Conservation (phyloP, 2,113 vertebrate genomes). For the Typhlomys cinereus region DNA sequence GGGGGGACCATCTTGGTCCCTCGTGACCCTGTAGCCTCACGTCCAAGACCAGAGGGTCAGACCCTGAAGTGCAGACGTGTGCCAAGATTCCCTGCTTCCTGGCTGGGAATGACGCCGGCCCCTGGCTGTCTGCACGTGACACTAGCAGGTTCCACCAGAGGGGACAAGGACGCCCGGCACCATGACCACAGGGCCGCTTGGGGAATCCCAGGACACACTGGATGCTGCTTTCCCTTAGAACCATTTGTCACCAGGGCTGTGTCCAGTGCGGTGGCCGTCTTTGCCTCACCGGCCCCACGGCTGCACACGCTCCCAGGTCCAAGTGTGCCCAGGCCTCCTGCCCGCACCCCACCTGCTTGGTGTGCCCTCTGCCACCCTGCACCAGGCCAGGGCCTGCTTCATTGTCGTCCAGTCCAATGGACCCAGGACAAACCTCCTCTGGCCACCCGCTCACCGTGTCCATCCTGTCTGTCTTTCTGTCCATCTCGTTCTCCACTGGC, state of each 20-base stretch:
- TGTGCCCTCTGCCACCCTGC: fast-evolving
- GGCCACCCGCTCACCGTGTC: background rate
- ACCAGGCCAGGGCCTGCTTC: background rate
- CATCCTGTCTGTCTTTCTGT: too few relatives aligned
- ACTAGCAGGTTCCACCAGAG: fast-evolving
- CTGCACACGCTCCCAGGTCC: background rate
- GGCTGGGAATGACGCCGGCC: fast-evolving
- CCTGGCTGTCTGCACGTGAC: background rate
- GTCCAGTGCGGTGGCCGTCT: fast-evolving
- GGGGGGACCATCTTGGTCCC: fast-evolving
- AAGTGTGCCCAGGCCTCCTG: too few relatives aligned
- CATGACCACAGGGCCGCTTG: fast-evolving
- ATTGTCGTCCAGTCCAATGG: fast-evolving
- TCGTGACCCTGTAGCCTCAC: background rate
- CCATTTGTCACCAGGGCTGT: background rate
- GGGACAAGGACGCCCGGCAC: background rate
- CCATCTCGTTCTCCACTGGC: background rate
- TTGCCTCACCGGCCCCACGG: background rate
- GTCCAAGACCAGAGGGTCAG: background rate
- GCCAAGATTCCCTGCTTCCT: fast-evolving
- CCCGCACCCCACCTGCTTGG: background rate
- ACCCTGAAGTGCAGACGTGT: background rate
- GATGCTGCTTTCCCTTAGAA: background rate
- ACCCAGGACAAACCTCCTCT: background rate
- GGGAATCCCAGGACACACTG: too few relatives aligned